These are phyloP conservation scores for Scaptomyza caliginosa DNA, from an alignment of 2,888 invertebrate genomes.

Conservation along the genomic window DNA sequence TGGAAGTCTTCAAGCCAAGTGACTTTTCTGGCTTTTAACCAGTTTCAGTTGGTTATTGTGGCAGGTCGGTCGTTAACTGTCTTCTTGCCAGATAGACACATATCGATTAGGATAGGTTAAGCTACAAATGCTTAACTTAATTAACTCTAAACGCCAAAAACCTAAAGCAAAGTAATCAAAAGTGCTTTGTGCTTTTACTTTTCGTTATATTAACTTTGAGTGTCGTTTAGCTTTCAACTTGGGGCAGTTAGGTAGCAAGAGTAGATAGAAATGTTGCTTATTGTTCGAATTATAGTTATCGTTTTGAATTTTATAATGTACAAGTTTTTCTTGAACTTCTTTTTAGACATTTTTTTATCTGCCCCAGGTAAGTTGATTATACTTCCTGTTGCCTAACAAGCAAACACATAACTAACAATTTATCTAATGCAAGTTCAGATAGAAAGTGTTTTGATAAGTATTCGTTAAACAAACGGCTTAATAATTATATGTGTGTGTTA, in stretches of 20 bases:
- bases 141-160: not conserved
- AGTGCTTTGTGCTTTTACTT: too few relatives aligned
- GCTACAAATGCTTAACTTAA: not conserved
- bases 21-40: slow-evolving; percentile 56
- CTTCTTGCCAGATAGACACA: not conserved
- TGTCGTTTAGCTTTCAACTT: not conserved
- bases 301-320: slow-evolving; percentile 1
- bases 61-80: slow-evolving; percentile 77
- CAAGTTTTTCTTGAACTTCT: not conserved
- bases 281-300: not conserved
- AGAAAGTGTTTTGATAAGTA: not conserved
- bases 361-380: not conserved
- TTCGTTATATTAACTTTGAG: too few relatives aligned
- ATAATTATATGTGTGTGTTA: slow-evolving; percentile 28
- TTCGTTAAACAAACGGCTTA: not conserved
- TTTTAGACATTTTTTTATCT: not conserved
- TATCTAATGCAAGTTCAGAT: not conserved
- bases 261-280: not conserved
- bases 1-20: slow-evolving; percentile 50
- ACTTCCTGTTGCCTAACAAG: not conserved
- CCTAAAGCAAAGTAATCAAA: not conserved
- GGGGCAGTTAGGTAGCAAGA: not conserved
- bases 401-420: not conserved
- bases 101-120: slow-evolving; percentile 30
- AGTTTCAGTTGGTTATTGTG: slow-evolving; percentile 81